These are phyloP conservation scores for Lasioglossum zephyrum DNA, from an alignment of 2,888 invertebrate genomes.

Conservation along the genomic window DNA sequence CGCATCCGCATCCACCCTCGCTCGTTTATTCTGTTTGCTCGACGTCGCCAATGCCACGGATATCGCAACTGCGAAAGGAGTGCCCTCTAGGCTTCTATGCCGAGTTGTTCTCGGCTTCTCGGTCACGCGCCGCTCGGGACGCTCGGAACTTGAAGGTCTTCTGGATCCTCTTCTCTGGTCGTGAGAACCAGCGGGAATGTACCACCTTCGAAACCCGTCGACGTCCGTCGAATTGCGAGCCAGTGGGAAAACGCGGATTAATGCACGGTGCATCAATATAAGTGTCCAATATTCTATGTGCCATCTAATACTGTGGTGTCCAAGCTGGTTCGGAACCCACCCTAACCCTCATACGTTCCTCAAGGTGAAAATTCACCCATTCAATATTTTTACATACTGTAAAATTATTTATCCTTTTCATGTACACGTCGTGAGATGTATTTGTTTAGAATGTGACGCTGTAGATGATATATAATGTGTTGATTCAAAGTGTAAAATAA, in stretches of 20 bases:
- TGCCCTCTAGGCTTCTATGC: not conserved
- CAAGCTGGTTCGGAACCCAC: no score
- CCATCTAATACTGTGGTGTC: no score
- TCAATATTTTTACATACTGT: no score
- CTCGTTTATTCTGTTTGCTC: not conserved
- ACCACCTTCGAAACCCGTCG: not conserved
- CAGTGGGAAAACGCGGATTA: not conserved
- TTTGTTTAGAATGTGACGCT: no score
- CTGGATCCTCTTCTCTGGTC: not conserved
- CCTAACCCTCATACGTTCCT: no score
- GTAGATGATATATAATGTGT: no score
- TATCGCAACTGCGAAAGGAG: not conserved
- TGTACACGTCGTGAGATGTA: no score
- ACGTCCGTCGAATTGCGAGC: not conserved
- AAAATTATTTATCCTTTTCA: no score
- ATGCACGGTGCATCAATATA: not conserved
- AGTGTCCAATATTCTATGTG: no score
- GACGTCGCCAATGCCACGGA: not conserved
- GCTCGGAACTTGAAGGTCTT: not conserved
- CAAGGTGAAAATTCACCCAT: no score
- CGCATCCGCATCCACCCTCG: not conserved
- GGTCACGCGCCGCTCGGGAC: not conserved
- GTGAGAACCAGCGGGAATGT: not conserved
- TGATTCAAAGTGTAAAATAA: no score
- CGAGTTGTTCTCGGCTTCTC: not conserved